A percentile compares a stretch with the other conserved stretches of the same genome.
Evolutionary conservation across 2,888 invertebrate genomes (phyloP).

Genomic region (Calameuta filiformis): DNA sequence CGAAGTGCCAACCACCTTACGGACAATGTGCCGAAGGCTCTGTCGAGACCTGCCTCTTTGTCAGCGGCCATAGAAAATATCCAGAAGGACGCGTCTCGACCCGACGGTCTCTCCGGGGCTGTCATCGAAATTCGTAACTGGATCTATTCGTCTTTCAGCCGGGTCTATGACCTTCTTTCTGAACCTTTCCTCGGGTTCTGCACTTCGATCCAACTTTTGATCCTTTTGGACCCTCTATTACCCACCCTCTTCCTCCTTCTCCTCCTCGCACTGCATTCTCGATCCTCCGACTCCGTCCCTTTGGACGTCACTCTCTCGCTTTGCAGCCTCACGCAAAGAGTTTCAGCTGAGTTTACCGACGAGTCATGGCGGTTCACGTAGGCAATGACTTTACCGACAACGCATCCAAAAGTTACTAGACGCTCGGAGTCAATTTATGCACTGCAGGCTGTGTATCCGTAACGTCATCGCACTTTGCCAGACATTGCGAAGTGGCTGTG

Average conservation of each 20-base stretch:
- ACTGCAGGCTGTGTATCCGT: not conserved
- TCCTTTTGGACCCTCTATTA: too few species aligned
- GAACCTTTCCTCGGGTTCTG: not conserved
- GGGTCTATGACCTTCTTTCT: not conserved
- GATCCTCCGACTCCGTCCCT: not conserved
- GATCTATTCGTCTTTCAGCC: not conserved
- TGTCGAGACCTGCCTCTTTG: not conserved
- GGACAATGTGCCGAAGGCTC: not conserved
- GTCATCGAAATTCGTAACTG: not conserved
- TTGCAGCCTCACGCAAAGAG: not conserved
- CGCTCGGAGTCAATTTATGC: not conserved
- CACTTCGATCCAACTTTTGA: too few species aligned
- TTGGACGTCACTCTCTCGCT: not conserved
- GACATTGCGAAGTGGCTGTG: not conserved
- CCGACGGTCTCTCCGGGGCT: not conserved
- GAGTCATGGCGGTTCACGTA: not conserved
- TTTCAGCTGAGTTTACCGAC: not conserved
- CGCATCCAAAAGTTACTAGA: not conserved
- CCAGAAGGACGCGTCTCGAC: not conserved
- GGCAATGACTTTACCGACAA: not conserved
- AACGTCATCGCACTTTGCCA: not conserved
- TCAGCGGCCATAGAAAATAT: not conserved
- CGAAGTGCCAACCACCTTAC: not conserved
- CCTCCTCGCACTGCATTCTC: not conserved
- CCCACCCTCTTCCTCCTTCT: too few species aligned